Base-by-base conservation (phyloP, 2,888 invertebrate species). In the Augiades crinisus region DNA sequence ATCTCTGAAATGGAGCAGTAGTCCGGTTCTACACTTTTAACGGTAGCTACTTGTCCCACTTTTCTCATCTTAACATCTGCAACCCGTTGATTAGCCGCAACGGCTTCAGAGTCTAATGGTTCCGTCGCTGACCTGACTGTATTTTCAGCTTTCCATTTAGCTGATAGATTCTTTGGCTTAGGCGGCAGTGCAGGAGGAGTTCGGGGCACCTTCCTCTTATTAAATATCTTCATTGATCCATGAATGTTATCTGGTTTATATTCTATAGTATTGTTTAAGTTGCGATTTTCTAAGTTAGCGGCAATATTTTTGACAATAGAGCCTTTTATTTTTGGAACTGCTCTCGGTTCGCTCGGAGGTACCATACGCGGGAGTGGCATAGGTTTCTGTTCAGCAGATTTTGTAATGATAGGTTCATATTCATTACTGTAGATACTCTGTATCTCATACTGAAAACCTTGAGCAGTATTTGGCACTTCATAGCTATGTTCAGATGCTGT, bases 1-100 rank as follows among this genome's bases (percentile, higher is more conserved):
- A 94, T 91, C 87, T 94, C 94, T 60, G 94, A 94, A 80, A 94
- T 94, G 69, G 94, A 94, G 77, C 94, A 94, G 88, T 94, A 94
- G 81, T 94, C 94, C 57, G 94, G 94, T 78, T 94, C 94, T 57
- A 85, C 72, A 70, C 71, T 81, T 65, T 81, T 83, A 55, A 79
- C 68, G 69, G 84, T 85, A 74, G 87, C 87, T 79, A 83, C 81
- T 79, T 87, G 85, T 75, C 85, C 87, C 74, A 83, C 83, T 80
- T 83, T 89, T 78, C 81, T 86, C 74, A 75, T 80, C 81, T 87
- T 89, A 88, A 90, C 89, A 75, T 90, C 89, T 85, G 87, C 83
- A 83, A 86, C 87, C 90, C 90, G 90, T 90, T 90, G 90, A 75
- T 87, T 90, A 78, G 87, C 87, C 80, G 86, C 90, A 89, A 90